A percentile compares a stretch with the other conserved stretches of the same genome.
Evolutionary conservation across 1,140 invertebrate species (phyloP).

Genomic region (Cheumatopsyche charites): DNA sequence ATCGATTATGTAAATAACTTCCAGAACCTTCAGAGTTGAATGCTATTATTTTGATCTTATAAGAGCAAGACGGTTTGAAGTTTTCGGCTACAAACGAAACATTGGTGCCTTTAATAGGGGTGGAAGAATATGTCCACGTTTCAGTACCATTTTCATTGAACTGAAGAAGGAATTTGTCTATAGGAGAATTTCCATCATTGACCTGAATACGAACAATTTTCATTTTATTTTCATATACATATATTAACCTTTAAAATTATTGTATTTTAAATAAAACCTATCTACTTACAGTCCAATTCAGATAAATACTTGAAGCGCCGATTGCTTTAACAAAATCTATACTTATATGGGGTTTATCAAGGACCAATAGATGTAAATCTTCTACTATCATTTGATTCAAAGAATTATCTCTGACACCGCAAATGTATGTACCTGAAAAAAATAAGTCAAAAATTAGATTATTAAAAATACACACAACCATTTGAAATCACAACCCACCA

Average conservation of each 20-base stretch:
- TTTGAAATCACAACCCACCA: constrained; percentile 53
- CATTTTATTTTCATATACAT: neutral
- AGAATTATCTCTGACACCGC: constrained; percentile 31
- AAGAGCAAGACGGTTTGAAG: constrained; percentile 67
- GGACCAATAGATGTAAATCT: constrained; percentile 65
- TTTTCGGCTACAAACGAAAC: constrained; percentile 68
- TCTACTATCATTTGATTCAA: constrained; percentile 49
- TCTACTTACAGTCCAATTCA: constrained; percentile 74
- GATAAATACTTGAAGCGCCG: constrained; percentile 72
- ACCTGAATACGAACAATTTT: constrained; percentile 51
- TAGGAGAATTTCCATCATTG: constrained; percentile 74
- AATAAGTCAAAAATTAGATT: constrained; percentile 5
- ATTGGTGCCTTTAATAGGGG: constrained; percentile 64
- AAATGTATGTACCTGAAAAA: constrained; percentile 43
- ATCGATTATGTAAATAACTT: constrained; percentile 57
- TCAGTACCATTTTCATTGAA: constrained; percentile 64
- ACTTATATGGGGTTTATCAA: constrained; percentile 72
- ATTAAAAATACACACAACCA: constrained; percentile 1
- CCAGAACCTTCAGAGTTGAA: constrained; percentile 63
- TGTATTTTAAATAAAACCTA: constrained; percentile 6
- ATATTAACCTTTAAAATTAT: constrained; percentile 15
- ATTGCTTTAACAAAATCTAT: constrained; percentile 79
- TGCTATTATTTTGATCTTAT: constrained; percentile 64
- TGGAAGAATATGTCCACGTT: constrained; percentile 59
- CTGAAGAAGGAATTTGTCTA: constrained; percentile 69